phyloP scores from a whole-genome alignment of 2,113 vertebrate species.

The Melospiza melodia region DNA sequence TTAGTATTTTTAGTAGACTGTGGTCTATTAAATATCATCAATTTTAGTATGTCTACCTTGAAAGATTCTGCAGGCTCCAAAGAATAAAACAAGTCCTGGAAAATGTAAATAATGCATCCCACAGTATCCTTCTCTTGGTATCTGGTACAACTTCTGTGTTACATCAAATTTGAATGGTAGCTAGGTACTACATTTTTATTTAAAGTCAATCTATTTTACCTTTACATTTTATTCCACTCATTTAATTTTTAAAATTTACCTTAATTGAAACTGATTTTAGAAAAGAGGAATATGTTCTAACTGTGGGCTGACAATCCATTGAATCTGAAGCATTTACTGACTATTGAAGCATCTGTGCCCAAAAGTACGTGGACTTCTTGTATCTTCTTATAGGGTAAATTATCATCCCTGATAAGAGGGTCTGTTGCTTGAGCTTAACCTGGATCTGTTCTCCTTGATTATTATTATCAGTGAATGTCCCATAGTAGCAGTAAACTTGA shows the following conservation, averaged over 20 bases:
- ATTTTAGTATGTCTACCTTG: not conserved
- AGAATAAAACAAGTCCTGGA: not conserved
- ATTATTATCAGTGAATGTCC: not conserved
- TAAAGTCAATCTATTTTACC: not conserved
- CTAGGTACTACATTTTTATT: not conserved
- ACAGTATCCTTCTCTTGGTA: not conserved
- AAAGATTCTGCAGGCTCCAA: not conserved
- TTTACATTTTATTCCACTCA: not conserved
- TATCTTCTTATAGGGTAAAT: not conserved
- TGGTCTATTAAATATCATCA: not conserved
- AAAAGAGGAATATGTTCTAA: not conserved
- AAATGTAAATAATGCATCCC: not conserved
- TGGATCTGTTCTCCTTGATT: not conserved
- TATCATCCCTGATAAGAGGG: not conserved
- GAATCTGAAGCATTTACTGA: not conserved
- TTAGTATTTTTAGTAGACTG: not conserved
- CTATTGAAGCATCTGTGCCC: not conserved
- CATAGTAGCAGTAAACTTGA: not conserved
- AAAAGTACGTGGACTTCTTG: not conserved
- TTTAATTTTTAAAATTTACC: not conserved
- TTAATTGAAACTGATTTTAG: not conserved
- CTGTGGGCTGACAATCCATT: not conserved
- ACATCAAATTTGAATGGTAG: not conserved
- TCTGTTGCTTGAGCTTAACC: not conserved
- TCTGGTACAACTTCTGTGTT: not conserved